Evolutionary conservation across 2,888 invertebrate genomes (phyloP).

Genomic region (Himalopsyche anomala): DNA sequence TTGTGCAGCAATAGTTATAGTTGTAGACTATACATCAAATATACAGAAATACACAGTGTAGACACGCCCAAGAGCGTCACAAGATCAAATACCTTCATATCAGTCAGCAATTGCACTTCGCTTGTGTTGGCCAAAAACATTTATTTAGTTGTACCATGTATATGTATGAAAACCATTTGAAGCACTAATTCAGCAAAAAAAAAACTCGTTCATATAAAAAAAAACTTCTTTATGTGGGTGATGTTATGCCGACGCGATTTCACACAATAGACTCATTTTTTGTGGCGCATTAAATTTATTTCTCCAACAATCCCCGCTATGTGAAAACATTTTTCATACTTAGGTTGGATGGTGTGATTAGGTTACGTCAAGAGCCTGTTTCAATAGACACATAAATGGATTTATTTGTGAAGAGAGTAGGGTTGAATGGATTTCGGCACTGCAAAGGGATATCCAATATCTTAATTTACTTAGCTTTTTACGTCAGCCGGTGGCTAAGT

Average conservation of each 20-base stretch:
- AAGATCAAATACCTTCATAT: too few species aligned
- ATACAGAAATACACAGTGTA: too few species aligned
- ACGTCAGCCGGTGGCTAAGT: constrained; percentile 56
- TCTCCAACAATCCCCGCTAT: constrained; percentile 59
- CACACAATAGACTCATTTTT: constrained; percentile 58
- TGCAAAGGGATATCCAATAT: constrained; percentile 65
- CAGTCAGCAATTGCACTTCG: too few species aligned
- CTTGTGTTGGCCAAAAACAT: too few species aligned
- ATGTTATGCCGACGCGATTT: constrained; percentile 55
- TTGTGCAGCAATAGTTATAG: too few species aligned
- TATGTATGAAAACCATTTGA: background rate
- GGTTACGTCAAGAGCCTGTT: constrained; percentile 60
- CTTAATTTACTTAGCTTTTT: constrained; percentile 66
- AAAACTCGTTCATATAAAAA: background rate
- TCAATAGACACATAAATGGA: constrained; percentile 54
- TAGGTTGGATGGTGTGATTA: constrained; percentile 59
- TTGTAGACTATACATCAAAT: too few species aligned
- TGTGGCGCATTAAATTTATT: constrained; percentile 60
- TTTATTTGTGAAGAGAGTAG: constrained; percentile 59
- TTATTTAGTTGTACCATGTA: too few species aligned
- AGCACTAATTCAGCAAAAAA: constrained; percentile 42
- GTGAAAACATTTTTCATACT: constrained; percentile 61
- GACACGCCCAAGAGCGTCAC: too few species aligned
- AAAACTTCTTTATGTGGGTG: constrained; percentile 58
- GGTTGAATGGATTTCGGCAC: constrained; percentile 64